Evolutionary conservation across 2,888 invertebrate genomes (phyloP), one percentile per base, ranked within the genome.

Genomic region (Yponomeuta malinellus): DNA sequence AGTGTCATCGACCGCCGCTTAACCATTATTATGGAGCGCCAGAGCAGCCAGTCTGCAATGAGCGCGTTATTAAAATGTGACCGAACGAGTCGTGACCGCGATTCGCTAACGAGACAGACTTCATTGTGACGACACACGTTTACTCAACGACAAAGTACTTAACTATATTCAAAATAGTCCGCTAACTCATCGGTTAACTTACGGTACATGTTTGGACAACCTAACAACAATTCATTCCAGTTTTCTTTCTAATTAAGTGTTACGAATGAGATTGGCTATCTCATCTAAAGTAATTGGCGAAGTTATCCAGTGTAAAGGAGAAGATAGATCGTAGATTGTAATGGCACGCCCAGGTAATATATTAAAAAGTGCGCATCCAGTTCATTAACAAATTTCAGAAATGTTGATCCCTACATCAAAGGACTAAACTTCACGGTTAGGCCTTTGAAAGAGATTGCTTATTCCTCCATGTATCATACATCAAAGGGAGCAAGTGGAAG

Each of bases 51-150:
- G 52, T 12, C 52, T 15, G 67, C 31, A 15, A 67, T 67, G 67
- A 67, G 67, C 10, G 15, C 67, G 12, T 67, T 67, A 67, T 67
- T 67, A 67, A 43, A 59, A 29, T 67, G 67, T 33, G 31, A 67
- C 37, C 43, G 67, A n/a, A 15, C 37, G 67, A 37, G 31, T 67
- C 67, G 67, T 67, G 67, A 67, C 67, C 67, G 67, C 67, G 67
- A 33, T 67, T 37, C 37, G 67, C 15, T 67, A 67, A 67, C 67
- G 67, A 67, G 23, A 63, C 63, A 33, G 23, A 64, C 64, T 23
- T 64, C 64, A 64, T 31, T 31, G 64, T 64, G 29, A 64, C n/a
- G 29, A 64, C 64, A 31, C 52, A 59, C 52, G 52, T 59, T 59
- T 59, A 59, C 52, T 59, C 52, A 59, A 59, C 52, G 64, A 31